Percentiles rank a stretch among this genome's conserved stretches.
Evolutionary conservation across 2,888 invertebrate species (phyloP).

Genomic region (Eumerus sabulonum): DNA sequence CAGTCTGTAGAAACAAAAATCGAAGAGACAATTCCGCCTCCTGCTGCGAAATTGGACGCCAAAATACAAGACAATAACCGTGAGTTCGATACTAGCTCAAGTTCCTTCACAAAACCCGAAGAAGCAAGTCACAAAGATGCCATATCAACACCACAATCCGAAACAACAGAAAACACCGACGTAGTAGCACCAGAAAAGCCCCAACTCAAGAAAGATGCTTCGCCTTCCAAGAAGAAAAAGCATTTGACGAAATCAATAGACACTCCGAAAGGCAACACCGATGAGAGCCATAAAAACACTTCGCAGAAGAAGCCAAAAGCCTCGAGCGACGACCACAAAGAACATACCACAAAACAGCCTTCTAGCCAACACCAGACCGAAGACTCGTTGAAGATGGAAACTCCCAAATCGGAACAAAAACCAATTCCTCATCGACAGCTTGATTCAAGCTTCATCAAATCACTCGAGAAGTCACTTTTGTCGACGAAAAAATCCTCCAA

Average conservation of each 20-base stretch:
- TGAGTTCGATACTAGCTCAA: neutral
- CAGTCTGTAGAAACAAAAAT: neutral
- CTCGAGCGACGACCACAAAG: conserved; percentile 4
- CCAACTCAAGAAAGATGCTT: conserved; percentile 12
- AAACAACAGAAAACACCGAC: neutral
- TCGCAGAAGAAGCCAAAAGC: neutral
- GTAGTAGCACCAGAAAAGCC: neutral
- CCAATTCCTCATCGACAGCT: conserved; percentile 30
- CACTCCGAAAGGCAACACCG: neutral
- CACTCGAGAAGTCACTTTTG: conserved; percentile 44
- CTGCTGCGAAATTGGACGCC: neutral
- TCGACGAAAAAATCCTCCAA: conserved; percentile 29
- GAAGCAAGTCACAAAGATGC: too few species aligned
- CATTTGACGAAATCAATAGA: neutral
- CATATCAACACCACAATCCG: neutral
- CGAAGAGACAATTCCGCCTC: neutral
- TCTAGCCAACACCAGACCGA: too few species aligned
- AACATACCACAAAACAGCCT: neutral
- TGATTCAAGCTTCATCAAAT: conserved; percentile 54
- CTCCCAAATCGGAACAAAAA: conserved; percentile 17
- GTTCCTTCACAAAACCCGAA: neutral
- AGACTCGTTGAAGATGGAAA: conserved; percentile 17
- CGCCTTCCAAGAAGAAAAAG: conserved; percentile 42
- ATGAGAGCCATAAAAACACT: neutral
- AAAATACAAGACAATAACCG: neutral